Evolutionary conservation across 2,888 invertebrate genomes (phyloP).

Genomic region (Clanis bilineata): DNA sequence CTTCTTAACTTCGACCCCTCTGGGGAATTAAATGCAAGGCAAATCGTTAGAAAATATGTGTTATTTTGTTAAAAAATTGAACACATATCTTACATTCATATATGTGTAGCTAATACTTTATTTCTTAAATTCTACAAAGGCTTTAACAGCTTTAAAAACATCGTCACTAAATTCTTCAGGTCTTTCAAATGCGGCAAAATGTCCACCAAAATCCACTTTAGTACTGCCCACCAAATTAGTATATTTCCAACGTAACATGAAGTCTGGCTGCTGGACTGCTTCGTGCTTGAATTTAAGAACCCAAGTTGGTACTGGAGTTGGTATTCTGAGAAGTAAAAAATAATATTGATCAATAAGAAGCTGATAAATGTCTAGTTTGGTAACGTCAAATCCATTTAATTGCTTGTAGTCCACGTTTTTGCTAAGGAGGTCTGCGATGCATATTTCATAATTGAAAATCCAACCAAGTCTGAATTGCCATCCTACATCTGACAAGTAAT

Average conservation of each 20-base stretch:
- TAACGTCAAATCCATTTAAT: no score
- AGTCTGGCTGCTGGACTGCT: constrained; percentile 82
- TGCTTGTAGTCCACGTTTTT: no score
- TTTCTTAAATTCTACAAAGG: constrained; percentile 38
- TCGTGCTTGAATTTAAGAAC: constrained; percentile 88
- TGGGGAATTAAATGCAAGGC: no score
- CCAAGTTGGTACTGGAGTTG: constrained; percentile 87
- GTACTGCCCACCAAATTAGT: constrained; percentile 85
- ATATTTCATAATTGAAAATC: no score
- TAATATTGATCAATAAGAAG: background rate
- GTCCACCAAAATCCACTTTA: constrained; percentile 87
- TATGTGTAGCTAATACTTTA: background rate
- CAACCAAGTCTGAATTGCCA: no score
- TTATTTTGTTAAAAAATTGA: background rate
- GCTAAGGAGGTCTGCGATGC: no score
- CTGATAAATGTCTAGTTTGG: no score
- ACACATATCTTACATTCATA: background rate
- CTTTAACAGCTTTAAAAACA: constrained; percentile 71
- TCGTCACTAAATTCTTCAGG: constrained; percentile 87
- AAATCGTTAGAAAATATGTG: no score
- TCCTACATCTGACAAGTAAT: no score
- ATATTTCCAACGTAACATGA: constrained; percentile 83
- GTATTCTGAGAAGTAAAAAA: constrained; percentile 80
- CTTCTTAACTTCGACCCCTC: no score
- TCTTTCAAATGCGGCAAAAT: constrained; percentile 92